Evolutionary conservation across 2,888 invertebrate species (phyloP).

Genomic region (Xanthorhoe designata): DNA sequence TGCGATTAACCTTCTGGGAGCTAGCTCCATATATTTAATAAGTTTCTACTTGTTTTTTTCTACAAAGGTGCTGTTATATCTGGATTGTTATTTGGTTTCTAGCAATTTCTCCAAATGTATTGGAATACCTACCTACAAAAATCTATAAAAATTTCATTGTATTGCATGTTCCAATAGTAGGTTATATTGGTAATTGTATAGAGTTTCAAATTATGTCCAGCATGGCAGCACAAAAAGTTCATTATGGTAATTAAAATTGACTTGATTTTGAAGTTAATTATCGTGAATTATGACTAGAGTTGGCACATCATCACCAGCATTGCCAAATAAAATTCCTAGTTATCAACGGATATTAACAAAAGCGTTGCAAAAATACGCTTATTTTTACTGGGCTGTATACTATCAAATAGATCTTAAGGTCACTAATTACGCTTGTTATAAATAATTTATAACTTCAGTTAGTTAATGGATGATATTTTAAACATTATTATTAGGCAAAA

Average conservation of each 20-base stretch:
- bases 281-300: not conserved
- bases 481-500: not conserved
- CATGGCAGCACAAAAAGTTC: too few species aligned
- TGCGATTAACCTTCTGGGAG: too few species aligned
- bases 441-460: not conserved
- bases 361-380: slow-evolving; percentile 18
- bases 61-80: not conserved
- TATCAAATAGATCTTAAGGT: slow-evolving; percentile 28
- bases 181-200: too few species aligned
- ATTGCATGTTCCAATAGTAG: too few species aligned
- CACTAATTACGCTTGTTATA: slow-evolving; percentile 10
- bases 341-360: slow-evolving; percentile 26
- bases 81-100: not conserved
- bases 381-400: slow-evolving; percentile 12
- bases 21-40: too few species aligned
- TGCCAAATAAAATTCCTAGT: slow-evolving; percentile 23
- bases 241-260: too few species aligned
- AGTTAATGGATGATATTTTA: not conserved
- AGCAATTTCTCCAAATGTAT: not conserved
- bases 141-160: too few species aligned
- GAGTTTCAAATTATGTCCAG: too few species aligned
- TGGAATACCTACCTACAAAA: too few species aligned
- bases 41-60: not conserved
- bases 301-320: not conserved
- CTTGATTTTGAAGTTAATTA: too few species aligned